Conservation (phyloP, 2,888 invertebrate species). For the Acrobasis repandana region DNA sequence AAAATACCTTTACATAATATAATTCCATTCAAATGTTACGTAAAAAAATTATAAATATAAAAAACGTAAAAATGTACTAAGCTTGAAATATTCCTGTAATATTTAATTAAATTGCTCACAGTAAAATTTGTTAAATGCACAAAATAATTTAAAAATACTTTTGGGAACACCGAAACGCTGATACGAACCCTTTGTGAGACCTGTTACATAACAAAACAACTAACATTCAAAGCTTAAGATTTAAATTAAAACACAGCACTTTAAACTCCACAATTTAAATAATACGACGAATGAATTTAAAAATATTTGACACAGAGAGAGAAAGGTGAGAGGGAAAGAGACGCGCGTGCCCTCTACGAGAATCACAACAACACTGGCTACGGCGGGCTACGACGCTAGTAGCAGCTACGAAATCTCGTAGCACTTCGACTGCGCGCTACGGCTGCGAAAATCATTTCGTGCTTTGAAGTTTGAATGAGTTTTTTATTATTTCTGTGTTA, state of each 20-base stretch:
- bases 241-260: conserved; percentile 27
- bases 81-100: not conserved
- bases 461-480: conserved; percentile 12
- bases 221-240: conserved; percentile 18
- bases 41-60: too few species aligned
- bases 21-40: too few species aligned
- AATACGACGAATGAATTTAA: conserved; percentile 23
- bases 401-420: conserved; percentile 26
- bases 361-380: conserved; percentile 40
- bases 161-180: conserved; percentile 6
- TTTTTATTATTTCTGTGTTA: not conserved
- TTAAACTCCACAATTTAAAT: conserved; percentile 21
- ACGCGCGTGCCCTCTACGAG: conserved; percentile 30
- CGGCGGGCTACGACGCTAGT: conserved; percentile 21
- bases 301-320: conserved; percentile 30
- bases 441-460: conserved; percentile 7
- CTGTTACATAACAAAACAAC: conserved; percentile 44
- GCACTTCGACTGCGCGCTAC: conserved; percentile 45
- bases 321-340: conserved; percentile 25
- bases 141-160: conserved; percentile 10
- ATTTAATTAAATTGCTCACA: not conserved
- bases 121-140: not conserved
- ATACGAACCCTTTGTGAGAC: conserved; percentile 32
- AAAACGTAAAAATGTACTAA: not conserved
- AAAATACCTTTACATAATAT: too few species aligned